Conservation (phyloP, 2,113 vertebrate species). For the Brachyistius frenatus region DNA sequence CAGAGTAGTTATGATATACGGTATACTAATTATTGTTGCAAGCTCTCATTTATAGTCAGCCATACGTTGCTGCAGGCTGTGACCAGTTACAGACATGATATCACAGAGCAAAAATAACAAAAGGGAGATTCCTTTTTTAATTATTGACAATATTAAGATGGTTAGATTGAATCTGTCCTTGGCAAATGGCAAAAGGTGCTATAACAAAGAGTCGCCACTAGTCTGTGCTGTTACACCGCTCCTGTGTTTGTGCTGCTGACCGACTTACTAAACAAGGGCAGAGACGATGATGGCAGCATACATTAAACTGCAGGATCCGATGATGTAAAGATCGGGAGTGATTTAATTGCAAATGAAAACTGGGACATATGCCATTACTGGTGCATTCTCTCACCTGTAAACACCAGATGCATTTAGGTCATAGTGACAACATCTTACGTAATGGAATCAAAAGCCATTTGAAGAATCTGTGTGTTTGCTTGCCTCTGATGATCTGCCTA, state of each 20-base stretch:
- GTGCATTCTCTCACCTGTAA: constrained; percentile 15
- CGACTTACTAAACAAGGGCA: constrained; percentile 68
- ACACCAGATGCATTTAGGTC: constrained; percentile 16
- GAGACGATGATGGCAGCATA: constrained; percentile 75
- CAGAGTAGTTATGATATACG: too few species aligned
- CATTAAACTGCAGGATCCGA: constrained; percentile 58
- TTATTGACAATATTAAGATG: background rate
- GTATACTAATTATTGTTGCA: background rate
- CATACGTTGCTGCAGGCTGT: background rate
- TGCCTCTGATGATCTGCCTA: background rate
- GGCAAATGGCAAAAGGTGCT: constrained; percentile 32
- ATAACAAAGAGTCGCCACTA: constrained; percentile 60
- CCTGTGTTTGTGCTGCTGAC: constrained; percentile 65
- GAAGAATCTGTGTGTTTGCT: constrained; percentile 2
- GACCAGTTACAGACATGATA: background rate
- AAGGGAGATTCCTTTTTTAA: background rate
- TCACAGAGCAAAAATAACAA: background rate
- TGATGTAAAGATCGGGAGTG: constrained; percentile 48
- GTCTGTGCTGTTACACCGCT: constrained; percentile 76
- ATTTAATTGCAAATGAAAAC: constrained; percentile 46
- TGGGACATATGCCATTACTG: constrained; percentile 7
- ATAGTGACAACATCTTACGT: background rate
- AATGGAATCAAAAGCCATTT: constrained; percentile 1
- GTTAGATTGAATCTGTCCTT: background rate
- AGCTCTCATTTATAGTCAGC: background rate